Percentiles rank a stretch among this genome's conserved stretches.
phyloP scores from a whole-genome alignment of 2,888 invertebrate species.

The Amaurobius ferox region DNA sequence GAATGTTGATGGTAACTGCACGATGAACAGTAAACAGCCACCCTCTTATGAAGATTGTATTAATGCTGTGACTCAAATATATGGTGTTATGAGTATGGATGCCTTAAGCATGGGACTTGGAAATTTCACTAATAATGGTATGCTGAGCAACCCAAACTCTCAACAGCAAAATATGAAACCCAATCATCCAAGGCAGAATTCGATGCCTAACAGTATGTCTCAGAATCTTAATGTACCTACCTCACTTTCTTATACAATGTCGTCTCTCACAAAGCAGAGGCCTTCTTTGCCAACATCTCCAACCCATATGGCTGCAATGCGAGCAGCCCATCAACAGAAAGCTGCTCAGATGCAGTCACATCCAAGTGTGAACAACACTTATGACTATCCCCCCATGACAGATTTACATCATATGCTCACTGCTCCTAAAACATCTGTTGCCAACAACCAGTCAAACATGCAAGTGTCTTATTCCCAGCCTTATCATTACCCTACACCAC shows the following conservation, averaged over 20 bases:
- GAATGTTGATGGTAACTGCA: constrained; percentile 53
- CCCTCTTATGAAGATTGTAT: constrained; percentile 94
- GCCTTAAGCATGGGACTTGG: constrained; percentile 79
- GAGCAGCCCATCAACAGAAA: constrained; percentile 90
- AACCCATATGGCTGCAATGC: constrained; percentile 95
- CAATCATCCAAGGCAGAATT: constrained; percentile 77
- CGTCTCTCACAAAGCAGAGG: constrained; percentile 88
- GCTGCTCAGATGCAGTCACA: constrained; percentile 34
- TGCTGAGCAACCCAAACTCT: constrained; percentile 64
- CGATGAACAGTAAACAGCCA: constrained; percentile 81
- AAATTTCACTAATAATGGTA: constrained; percentile 37
- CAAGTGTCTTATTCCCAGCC: constrained; percentile 53
- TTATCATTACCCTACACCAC: constrained; percentile 87
- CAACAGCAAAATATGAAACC: constrained; percentile 80
- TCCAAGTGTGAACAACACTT: constrained; percentile 75
- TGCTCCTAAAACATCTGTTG: constrained; percentile 75
- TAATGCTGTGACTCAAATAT: constrained; percentile 79
- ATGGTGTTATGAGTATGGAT: constrained; percentile 71
- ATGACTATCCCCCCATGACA: constrained; percentile 76
- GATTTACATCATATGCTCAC: constrained; percentile 75
- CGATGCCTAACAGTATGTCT: constrained; percentile 62
- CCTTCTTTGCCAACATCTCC: constrained; percentile 95
- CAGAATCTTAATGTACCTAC: constrained; percentile 61
- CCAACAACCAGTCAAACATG: constrained; percentile 35
- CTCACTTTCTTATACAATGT: constrained; percentile 62